Percentiles rank a stretch among this genome's conserved stretches.
Evolutionary conservation across 2,113 vertebrate genomes (phyloP).

Genomic region (Neotoma lepida): DNA sequence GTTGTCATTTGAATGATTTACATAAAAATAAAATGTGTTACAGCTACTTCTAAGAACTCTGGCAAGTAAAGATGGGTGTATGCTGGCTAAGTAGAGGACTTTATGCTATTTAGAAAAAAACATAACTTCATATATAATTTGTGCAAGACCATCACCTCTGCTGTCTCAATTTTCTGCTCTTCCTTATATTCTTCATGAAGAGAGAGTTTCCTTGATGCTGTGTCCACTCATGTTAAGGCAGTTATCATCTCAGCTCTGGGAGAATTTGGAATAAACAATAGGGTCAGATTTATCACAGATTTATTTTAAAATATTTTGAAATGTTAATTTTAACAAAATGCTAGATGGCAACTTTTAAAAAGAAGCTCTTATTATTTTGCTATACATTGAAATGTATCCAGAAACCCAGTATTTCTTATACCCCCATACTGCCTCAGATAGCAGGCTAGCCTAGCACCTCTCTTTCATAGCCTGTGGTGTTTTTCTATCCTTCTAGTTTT

Average conservation of each 20-base stretch:
- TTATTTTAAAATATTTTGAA: neutral
- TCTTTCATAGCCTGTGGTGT: neutral
- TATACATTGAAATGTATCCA: conserved; percentile 1
- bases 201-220: neutral
- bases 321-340: neutral
- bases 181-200: neutral
- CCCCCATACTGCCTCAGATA: neutral
- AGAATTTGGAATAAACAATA: neutral
- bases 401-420: neutral
- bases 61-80: conserved; percentile 7
- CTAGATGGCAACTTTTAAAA: neutral
- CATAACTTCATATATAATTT: neutral
- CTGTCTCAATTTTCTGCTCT: neutral
- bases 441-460: neutral
- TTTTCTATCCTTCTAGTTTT: neutral
- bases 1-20: conserved; percentile 58
- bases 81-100: neutral
- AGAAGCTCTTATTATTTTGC: neutral
- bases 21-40: conserved; percentile 44
- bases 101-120: conserved; percentile 23
- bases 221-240: neutral
- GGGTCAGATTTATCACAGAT: conserved; percentile 13
- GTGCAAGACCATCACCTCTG: neutral
- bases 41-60: neutral
- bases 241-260: neutral